A percentile compares a stretch with the other conserved stretches of the same genome.
phyloP scores from a whole-genome alignment of 2,888 invertebrate genomes.

The Spilosoma lubricipeda region DNA sequence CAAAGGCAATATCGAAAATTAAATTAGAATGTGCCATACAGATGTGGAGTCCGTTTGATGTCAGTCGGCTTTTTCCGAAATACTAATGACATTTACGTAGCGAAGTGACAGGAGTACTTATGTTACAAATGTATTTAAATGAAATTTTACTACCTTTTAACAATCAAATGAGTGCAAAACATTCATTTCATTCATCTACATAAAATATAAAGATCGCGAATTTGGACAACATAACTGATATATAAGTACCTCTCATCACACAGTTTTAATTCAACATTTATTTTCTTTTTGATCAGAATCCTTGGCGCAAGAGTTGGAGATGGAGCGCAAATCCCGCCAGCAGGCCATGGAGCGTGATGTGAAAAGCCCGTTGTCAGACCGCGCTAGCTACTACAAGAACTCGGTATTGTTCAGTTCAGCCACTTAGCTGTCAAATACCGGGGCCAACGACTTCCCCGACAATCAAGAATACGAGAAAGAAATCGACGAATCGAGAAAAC shows the following conservation, averaged over 20 bases:
- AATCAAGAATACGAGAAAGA: conserved; percentile 72
- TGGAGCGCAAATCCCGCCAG: conserved; percentile 94
- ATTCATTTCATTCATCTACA: background rate
- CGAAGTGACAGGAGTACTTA: conserved; percentile 63
- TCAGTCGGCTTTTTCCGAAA: conserved; percentile 69
- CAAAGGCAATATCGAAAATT: conserved; percentile 77
- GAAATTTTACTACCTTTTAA: conserved; percentile 22
- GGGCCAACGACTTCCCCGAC: conserved; percentile 77
- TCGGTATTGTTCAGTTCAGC: conserved; percentile 96
- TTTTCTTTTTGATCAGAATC: conserved; percentile 89
- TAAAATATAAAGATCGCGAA: background rate
- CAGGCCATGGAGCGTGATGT: conserved; percentile 93
- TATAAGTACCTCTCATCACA: background rate
- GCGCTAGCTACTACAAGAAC: conserved; percentile 94
- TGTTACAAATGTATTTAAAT: conserved; percentile 36
- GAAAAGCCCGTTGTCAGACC: conserved; percentile 94
- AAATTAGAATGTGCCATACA: conserved; percentile 79
- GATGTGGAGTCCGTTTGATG: conserved; percentile 82
- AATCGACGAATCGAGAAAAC: conserved; percentile 78
- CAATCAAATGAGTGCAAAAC: background rate
- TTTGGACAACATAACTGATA: background rate
- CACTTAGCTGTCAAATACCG: conserved; percentile 87
- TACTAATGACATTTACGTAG: conserved; percentile 81
- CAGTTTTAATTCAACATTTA: conserved; percentile 13
- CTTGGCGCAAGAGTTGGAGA: conserved; percentile 94